Evolutionary conservation across 2,888 invertebrate species (phyloP), one percentile per base, ranked within the genome.

Genomic region (Euzetes globulus): DNA sequence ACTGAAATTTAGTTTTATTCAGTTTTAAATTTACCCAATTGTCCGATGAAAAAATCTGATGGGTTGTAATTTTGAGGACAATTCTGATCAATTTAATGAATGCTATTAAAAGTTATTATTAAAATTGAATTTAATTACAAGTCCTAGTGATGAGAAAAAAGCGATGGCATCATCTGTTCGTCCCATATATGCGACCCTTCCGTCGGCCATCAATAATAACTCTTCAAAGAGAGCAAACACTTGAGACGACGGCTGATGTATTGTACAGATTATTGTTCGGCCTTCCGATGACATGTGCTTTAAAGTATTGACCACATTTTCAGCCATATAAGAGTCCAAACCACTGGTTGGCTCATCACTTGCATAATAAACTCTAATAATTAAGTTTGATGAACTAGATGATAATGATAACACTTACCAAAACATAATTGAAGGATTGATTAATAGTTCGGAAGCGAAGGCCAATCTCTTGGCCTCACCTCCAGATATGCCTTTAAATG

Each of bases 321-420:
- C 90, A 0, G 98, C 97, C 94, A 96, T 97, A 81, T 91, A 96
- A 0, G 96, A 94, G 83, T 98, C 98, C 75, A 98, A 85, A 1
- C 97, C 95, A 0, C 95, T 95, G 0, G 97, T 98, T 0, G 97
- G 97, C 81, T 98, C 98, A 81, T 98, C 98, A 82, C 68, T 65
- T 1, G 29, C 1, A 37, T 33, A 1, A n/a, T 7, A 17, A 3
- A n/a, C n/a, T n/a, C n/a, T 15, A 65, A 29, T n/a, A 29, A 55
- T 37, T 15, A n/a, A 9, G 29, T 29, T 63, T 29, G n/a, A 22
- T 3, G 22, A 22, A 7, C 11, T 4, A 65, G 7, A 63, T 29
- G 11, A 9, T 4, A 65, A 1, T 33, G 1, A 29, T 17, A 33
- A 1, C 1, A 60, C 33, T 65, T 1, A 65, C 65, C 96, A 97